Percentiles rank a stretch among this genome's conserved stretches.
Evolutionary conservation across 2,797 vertebrate genomes (phyloP).

Genomic region (Acanthopagrus latus): DNA sequence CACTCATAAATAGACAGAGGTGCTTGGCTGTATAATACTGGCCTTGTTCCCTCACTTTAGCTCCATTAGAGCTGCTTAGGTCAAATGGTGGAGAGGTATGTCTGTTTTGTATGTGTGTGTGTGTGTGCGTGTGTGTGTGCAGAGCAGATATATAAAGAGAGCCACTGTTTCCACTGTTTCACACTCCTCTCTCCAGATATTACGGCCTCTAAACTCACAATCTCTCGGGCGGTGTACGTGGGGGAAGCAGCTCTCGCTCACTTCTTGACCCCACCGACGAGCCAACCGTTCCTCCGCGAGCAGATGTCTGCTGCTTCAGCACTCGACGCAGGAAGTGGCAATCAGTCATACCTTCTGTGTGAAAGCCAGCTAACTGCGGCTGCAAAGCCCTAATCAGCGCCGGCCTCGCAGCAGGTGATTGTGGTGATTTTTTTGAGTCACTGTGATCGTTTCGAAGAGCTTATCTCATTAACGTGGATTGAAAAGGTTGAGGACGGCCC

Average conservation of each 20-base stretch:
- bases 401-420: conserved; percentile 6
- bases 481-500: conserved; percentile 13
- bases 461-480: not conserved
- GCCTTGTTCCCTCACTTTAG: conserved; percentile 70
- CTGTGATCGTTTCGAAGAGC: not conserved
- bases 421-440: not conserved
- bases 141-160: conserved; percentile 60
- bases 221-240: conserved; percentile 47
- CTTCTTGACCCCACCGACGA: conserved; percentile 47
- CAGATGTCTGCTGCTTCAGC: conserved; percentile 39
- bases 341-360: not conserved
- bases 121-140: conserved; percentile 41
- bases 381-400: not conserved
- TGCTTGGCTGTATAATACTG: conserved; percentile 73
- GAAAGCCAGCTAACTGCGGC: not conserved
- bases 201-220: conserved; percentile 33
- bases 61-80: conserved; percentile 36
- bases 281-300: conserved; percentile 30
- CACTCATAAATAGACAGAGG: conserved; percentile 64
- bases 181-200: conserved; percentile 50
- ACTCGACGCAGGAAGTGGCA: not conserved
- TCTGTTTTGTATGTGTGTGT: conserved; percentile 42
- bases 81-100: conserved; percentile 44
- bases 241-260: conserved; percentile 51
- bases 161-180: conserved; percentile 66